A percentile compares a stretch with the other conserved stretches of the same genome.
Evolutionary conservation across 2,113 vertebrate species (phyloP).

Genomic region (Thunnus thynnus): DNA sequence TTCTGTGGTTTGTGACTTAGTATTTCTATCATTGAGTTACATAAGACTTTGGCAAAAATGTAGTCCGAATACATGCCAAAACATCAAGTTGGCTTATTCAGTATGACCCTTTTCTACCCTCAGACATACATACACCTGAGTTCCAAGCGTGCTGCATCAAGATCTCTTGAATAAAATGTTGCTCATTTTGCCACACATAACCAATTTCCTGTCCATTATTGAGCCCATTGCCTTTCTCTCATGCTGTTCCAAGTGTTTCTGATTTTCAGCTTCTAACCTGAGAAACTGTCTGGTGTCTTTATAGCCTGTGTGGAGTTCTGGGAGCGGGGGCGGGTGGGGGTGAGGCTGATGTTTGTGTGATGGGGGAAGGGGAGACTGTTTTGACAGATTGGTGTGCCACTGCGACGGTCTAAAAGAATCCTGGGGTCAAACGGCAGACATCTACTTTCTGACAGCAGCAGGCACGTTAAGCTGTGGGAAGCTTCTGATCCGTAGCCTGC

Average conservation of each 20-base stretch:
- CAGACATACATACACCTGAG: neutral
- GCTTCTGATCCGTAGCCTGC: constrained; percentile 53
- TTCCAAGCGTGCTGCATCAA: constrained; percentile 9
- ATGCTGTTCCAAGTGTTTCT: constrained; percentile 38
- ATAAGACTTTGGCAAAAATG: constrained; percentile 8
- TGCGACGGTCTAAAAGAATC: constrained; percentile 59
- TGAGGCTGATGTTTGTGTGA: constrained; percentile 54
- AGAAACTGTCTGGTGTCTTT: constrained; percentile 42
- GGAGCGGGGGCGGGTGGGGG: neutral
- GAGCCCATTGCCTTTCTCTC: constrained; percentile 38
- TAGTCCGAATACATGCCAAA: neutral
- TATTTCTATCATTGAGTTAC: constrained; percentile 22
- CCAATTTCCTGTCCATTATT: constrained; percentile 39
- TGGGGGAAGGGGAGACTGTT: constrained; percentile 51
- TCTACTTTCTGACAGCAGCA: constrained; percentile 70
- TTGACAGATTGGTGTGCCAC: constrained; percentile 74
- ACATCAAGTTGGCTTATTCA: neutral
- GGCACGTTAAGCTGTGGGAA: constrained; percentile 43
- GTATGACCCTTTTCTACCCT: constrained; percentile 7
- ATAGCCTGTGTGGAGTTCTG: constrained; percentile 19
- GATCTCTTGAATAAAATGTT: constrained; percentile 44
- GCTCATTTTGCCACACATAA: constrained; percentile 33
- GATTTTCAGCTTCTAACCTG: constrained; percentile 32
- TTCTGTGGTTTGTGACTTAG: neutral
- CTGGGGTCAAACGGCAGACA: constrained; percentile 69